Base-by-base conservation (phyloP, 1,140 invertebrate genomes). In the Harpegnathos saltator region DNA sequence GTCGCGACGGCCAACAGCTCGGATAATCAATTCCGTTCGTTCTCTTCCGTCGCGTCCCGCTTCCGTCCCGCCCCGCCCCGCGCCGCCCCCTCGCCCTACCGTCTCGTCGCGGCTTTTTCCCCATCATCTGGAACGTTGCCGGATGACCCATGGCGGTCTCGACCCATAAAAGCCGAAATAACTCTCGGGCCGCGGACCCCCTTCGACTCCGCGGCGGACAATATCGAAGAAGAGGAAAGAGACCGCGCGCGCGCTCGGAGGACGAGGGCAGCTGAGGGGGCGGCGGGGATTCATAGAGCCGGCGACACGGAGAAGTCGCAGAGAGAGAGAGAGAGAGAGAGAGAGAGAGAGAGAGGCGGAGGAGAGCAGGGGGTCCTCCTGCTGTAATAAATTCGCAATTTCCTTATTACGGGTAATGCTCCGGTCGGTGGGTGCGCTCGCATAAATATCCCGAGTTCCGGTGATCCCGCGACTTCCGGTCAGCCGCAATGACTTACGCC, bases 371-470 rank as follows among this genome's bases (percentile, higher is more conserved):
- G 82, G 38, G 38, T 44, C 38, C 38, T 44, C 3, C 84, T 56
- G 14, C 80, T 84, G 93, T 94, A 94, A 94, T 94, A 94, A 94
- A 94, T 94, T 94, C 91, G 93, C 93, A 94, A 94, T 94, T 94
- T 94, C 93, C 93, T 94, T 94, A 94, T 94, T 94, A 94, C 93
- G 93, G 92, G 90, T 94, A 94, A 94, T 94, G 92, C 92, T 89
- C 93, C 93, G 93, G 93, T 94, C 90, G 92, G 91, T 87, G 85
- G 86, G 90, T 87, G 86, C 89, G 88, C 92, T 93, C 93, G 92
- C 93, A 94, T 94, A 94, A 94, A 94, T 94, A 94, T 94, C 90
- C 90, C 86, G 89, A 90, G 91, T 94, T 94, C 94, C 94, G 94
- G 94, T 94, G 93, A 94, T 94, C 91, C 90, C 88, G 90, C 89